These are phyloP conservation scores for Poeciliopsis turneri DNA, from an alignment of 2,797 vertebrate genomes.

Conservation along the genomic window DNA sequence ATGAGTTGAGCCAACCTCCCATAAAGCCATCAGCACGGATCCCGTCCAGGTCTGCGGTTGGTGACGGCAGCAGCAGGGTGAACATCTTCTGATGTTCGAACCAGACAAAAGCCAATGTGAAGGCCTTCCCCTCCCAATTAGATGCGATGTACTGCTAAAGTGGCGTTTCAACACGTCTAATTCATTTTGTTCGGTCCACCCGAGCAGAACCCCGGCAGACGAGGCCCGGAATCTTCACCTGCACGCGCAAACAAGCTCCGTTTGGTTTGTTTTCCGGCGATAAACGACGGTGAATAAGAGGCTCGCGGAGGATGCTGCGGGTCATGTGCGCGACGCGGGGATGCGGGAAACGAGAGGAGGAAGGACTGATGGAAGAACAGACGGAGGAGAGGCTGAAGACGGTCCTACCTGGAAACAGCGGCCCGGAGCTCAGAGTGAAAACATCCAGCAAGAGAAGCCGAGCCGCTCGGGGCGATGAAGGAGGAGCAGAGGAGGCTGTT, in stretches of 20 bases:
- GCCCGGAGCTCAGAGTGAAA: constrained; percentile 14
- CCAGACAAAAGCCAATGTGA: background rate
- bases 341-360: constrained; percentile 40
- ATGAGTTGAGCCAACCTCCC: background rate
- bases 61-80: background rate
- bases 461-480: constrained; percentile 8
- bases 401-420: constrained; percentile 57
- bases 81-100: background rate
- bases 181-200: background rate
- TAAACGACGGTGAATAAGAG: background rate
- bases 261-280: background rate
- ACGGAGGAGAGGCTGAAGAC: background rate
- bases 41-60: background rate
- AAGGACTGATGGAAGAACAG: constrained; percentile 35
- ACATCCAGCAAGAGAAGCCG: constrained; percentile 27
- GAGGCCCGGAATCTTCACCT: background rate
- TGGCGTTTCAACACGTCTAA: background rate
- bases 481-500: constrained; percentile 9
- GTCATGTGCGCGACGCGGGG: constrained; percentile 35
- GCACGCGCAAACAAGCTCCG: background rate
- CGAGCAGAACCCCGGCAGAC: background rate
- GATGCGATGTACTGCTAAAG: background rate
- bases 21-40: background rate
- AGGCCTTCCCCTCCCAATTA: background rate
- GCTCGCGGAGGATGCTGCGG: constrained; percentile 2